Evolutionary conservation across 2,888 invertebrate species (phyloP), one percentile per base, ranked within the genome.

Genomic region (Lepidochrysops patricia): DNA sequence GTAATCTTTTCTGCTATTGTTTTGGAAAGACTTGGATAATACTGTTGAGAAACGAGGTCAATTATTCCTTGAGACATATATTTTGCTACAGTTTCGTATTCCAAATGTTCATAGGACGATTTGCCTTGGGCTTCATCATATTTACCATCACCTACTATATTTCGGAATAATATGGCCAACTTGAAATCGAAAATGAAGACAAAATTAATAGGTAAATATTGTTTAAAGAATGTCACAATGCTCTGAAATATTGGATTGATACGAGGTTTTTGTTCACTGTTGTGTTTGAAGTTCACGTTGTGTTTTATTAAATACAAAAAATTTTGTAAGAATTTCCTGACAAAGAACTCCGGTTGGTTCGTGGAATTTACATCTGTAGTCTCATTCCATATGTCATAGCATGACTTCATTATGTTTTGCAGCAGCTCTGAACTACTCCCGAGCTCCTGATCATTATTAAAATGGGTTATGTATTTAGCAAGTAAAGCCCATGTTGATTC

Each of bases 391-490:
- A 35, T 35, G 13, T 59, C 52, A n/a, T 19, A 52, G 35, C 59
- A 59, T 7, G 4, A 15, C 19, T 29, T 29, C 35, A 59, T 54
- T 52, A 59, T 52, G 35, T n/a, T 52, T 1, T 35, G 26, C 15
- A 59, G 13, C 7, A 59, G 4, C 26, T 35, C 37, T 3, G 6
- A 4, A 49, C 52, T 35, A 27, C 23, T 37, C 4, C 26, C 15
- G 26, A 19, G 59, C 12, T 59, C 35, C 5, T 54, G 15, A 19
- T 37, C 52, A 37, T 27, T 37, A 7, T 54, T 37, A 19, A 52
- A 59, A 37, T 59, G 52, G n/a, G 59, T 59, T 12, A 59, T 50
- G 27, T 59, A 59, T 27, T 59, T 59, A 2, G 59, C 52, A 4
- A 43, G 23, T 4, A 60, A 29, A 23, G 23, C 25, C 60, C 56